phyloP scores from a whole-genome alignment of 92 coral and sea anemone species.

The Ricordea florida region DNA sequence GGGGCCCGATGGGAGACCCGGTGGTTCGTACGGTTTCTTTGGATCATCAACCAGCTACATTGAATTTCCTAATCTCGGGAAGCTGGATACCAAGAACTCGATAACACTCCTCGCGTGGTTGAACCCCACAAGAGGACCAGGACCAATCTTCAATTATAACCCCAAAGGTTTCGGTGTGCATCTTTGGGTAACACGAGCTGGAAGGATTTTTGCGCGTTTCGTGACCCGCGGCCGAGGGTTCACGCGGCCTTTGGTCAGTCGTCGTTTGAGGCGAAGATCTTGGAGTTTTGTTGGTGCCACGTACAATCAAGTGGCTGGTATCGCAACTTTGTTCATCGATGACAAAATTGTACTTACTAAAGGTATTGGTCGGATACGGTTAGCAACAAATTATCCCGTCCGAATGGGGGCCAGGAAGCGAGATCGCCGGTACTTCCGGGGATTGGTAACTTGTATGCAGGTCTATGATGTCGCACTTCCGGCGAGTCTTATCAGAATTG shows the following conservation, averaged over 20 bases:
- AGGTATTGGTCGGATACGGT: slow-evolving; percentile 45
- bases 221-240: slow-evolving; percentile 46
- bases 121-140: slow-evolving; percentile 64
- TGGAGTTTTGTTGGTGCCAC: slow-evolving; percentile 73
- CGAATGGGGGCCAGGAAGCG: slow-evolving; percentile 70
- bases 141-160: slow-evolving; percentile 71
- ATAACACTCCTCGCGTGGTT: slow-evolving; percentile 71
- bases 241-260: slow-evolving; percentile 37
- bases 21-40: slow-evolving; percentile 65
- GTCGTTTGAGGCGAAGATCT: slow-evolving; percentile 47
- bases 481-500: slow-evolving; percentile 39
- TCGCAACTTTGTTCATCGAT: slow-evolving; percentile 51
- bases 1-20: slow-evolving; percentile 75
- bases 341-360: slow-evolving; percentile 31
- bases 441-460: slow-evolving; percentile 75
- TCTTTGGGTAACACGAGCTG: slow-evolving; percentile 59
- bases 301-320: slow-evolving; percentile 48
- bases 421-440: slow-evolving; percentile 63
- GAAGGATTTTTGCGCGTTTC: slow-evolving; percentile 53
- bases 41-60: slow-evolving; percentile 65
- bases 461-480: slow-evolving; percentile 62
- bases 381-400: slow-evolving; percentile 55
- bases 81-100: slow-evolving; percentile 67
- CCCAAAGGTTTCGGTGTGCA: slow-evolving; percentile 72
- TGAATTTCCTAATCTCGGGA: slow-evolving; percentile 69